phyloP scores from a whole-genome alignment of 2,888 invertebrate species.

The Drymonia ruficornis region DNA sequence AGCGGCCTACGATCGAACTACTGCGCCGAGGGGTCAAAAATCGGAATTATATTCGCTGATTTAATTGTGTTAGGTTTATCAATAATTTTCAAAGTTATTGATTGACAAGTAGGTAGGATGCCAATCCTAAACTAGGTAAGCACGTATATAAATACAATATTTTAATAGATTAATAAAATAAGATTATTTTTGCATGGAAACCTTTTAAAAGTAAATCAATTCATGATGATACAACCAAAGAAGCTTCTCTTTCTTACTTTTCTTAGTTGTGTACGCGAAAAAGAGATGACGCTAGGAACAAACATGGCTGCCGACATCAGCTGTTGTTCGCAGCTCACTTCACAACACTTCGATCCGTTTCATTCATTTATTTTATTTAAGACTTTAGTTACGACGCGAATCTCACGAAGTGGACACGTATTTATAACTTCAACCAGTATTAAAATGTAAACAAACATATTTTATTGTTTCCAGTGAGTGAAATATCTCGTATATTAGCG shows the following conservation, averaged over 20 bases:
- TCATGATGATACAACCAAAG: background rate
- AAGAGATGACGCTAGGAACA: slow-evolving; percentile 20
- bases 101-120: no score
- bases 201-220: background rate
- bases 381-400: slow-evolving; percentile 55
- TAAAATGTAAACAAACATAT: slow-evolving; percentile 74
- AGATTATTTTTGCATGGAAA: background rate
- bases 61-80: no score
- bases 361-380: slow-evolving; percentile 36
- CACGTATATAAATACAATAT: no score
- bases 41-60: no score
- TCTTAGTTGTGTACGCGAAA: background rate
- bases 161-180: background rate
- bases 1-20: no score
- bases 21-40: no score
- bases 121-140: no score
- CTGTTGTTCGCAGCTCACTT: slow-evolving; percentile 40
- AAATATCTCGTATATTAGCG: slow-evolving; percentile 47
- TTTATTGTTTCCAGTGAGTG: slow-evolving; percentile 47
- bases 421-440: slow-evolving; percentile 22
- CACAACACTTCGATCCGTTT: slow-evolving; percentile 18
- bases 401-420: slow-evolving; percentile 21
- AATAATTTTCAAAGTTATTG: no score
- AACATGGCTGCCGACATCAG: slow-evolving; percentile 27
- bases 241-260: background rate